phyloP scores from a whole-genome alignment of 2,888 invertebrate genomes.

The Microctonus brassicae region DNA sequence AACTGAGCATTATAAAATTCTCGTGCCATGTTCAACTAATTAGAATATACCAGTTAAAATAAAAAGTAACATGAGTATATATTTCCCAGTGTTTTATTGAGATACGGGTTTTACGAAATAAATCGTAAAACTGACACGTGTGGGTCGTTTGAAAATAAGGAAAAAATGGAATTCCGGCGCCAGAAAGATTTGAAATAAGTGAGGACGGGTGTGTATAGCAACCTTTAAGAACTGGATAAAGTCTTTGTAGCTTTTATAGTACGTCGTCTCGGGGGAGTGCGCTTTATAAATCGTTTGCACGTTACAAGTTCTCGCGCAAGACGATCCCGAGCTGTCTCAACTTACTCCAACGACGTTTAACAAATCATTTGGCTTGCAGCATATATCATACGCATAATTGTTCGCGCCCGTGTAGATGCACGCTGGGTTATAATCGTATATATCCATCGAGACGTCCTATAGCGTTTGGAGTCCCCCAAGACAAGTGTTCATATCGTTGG shows the following conservation, averaged over 20 bases:
- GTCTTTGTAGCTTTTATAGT: conserved; percentile 21
- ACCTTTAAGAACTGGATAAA: conserved; percentile 51
- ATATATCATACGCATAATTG: conserved; percentile 41
- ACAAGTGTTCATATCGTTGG: conserved; percentile 21
- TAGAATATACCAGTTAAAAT: conserved; percentile 31
- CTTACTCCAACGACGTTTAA: conserved; percentile 63
- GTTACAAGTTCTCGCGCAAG: conserved; percentile 48
- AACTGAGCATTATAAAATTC: conserved; percentile 40
- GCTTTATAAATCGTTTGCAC: conserved; percentile 64
- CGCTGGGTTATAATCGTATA: conserved; percentile 39
- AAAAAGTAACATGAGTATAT: conserved; percentile 3
- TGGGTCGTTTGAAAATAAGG: conserved; percentile 17
- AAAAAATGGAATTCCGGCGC: conserved; percentile 27
- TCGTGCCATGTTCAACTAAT: conserved; percentile 38
- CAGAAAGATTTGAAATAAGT: conserved; percentile 20
- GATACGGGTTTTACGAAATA: conserved; percentile 24
- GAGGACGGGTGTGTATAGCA: conserved; percentile 27
- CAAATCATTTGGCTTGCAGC: conserved; percentile 58
- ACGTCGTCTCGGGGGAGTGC: conserved; percentile 44
- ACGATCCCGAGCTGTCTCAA: conserved; percentile 41
- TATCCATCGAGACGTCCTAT: conserved; percentile 37
- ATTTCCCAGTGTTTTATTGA: conserved; percentile 15
- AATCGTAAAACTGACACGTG: conserved; percentile 30
- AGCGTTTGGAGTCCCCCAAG: conserved; percentile 24
- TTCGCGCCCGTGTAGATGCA: conserved; percentile 40